phyloP scores from a whole-genome alignment of 2,888 invertebrate species.

The Osedax frankpressi region DNA sequence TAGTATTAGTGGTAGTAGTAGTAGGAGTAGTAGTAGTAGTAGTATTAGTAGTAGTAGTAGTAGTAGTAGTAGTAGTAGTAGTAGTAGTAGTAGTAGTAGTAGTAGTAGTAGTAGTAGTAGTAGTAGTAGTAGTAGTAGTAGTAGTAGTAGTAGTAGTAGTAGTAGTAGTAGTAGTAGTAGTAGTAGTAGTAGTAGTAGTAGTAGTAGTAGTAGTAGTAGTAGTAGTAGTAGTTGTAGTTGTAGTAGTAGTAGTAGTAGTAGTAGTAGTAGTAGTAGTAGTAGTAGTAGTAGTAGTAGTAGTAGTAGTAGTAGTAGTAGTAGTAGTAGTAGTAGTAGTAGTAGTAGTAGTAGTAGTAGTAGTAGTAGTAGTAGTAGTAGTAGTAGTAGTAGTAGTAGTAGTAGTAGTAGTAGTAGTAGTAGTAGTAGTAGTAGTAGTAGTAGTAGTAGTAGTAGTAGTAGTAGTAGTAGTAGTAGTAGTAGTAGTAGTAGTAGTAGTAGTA shows the following conservation, averaged over 20 bases:
- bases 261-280: too few relatives aligned
- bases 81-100: neutral
- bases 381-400: too few relatives aligned
- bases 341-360: too few relatives aligned
- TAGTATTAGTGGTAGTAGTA: neutral
- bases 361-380: too few relatives aligned
- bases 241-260: neutral
- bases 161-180: neutral
- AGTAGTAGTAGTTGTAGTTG: neutral
- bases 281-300: too few relatives aligned
- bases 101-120: neutral
- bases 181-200: neutral
- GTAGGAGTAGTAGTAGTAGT: neutral
- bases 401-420: too few relatives aligned
- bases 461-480: too few relatives aligned
- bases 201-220: neutral
- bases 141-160: neutral
- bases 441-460: too few relatives aligned
- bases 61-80: neutral
- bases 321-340: too few relatives aligned
- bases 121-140: neutral
- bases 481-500: too few relatives aligned
- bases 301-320: too few relatives aligned
- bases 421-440: too few relatives aligned
- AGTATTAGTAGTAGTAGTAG: neutral